phyloP scores from a whole-genome alignment of 2,888 invertebrate genomes.

The Ormyrus thymus region DNA sequence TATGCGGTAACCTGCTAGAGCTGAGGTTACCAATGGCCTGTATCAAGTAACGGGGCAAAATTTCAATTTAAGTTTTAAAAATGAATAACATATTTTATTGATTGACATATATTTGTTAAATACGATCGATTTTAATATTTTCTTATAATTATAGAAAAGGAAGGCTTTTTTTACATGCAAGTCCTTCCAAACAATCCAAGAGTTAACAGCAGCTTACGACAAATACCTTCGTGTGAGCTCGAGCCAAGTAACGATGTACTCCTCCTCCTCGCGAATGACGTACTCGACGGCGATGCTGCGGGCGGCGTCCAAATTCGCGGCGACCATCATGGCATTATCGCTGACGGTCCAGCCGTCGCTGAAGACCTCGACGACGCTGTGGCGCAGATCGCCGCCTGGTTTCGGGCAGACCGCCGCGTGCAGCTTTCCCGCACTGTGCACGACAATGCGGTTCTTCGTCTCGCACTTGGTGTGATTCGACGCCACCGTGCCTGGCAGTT shows the following conservation, averaged over 20 bases:
- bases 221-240: conserved; percentile 83
- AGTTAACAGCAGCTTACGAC: background rate
- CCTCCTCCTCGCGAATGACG: conserved; percentile 83
- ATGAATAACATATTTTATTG: background rate
- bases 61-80: background rate
- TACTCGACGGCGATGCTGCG: conserved; percentile 87
- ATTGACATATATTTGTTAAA: background rate
- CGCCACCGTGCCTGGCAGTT: conserved; percentile 82
- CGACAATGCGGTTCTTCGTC: conserved; percentile 86
- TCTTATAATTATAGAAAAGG: too few species aligned
- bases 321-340: conserved; percentile 68
- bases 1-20: conserved; percentile 78
- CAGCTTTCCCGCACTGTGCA: conserved; percentile 83
- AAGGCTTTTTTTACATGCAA: too few species aligned
- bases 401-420: conserved; percentile 81
- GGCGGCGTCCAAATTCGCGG: conserved; percentile 80
- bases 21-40: conserved; percentile 67
- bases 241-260: conserved; percentile 88
- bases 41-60: background rate
- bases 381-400: conserved; percentile 76
- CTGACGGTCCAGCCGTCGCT: conserved; percentile 86
- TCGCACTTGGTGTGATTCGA: conserved; percentile 80
- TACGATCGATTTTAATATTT: background rate
- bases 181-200: background rate
- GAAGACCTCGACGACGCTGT: conserved; percentile 86